Evolutionary conservation across 2,113 vertebrate genomes (phyloP).

Genomic region (Onychorhynchus coronatus): DNA sequence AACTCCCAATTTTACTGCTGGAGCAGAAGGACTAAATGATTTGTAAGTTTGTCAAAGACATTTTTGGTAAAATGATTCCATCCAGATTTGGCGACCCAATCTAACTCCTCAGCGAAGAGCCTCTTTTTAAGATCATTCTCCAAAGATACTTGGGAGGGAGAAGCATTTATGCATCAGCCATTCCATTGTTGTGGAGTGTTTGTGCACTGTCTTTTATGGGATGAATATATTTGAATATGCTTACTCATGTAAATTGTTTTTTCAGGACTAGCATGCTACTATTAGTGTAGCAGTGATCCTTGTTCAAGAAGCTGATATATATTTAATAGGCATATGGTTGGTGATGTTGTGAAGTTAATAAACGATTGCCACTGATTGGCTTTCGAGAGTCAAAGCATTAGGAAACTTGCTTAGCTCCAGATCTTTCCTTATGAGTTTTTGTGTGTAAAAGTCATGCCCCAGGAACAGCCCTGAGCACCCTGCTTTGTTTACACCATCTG

Average conservation of each 20-base stretch:
- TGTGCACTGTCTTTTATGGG: not conserved
- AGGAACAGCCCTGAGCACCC: not conserved
- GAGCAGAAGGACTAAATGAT: not conserved
- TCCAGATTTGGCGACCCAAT: not conserved
- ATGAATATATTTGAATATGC: not conserved
- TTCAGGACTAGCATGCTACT: not conserved
- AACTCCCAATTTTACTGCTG: not conserved
- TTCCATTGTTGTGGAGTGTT: not conserved
- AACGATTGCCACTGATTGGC: not conserved
- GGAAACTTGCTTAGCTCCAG: not conserved
- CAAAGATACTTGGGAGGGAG: not conserved
- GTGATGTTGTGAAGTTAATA: slow-evolving; percentile 29
- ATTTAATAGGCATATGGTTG: slow-evolving; percentile 12
- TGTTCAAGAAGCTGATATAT: not conserved
- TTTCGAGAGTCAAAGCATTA: slow-evolving; percentile 18
- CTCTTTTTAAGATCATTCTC: not conserved
- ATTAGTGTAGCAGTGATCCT: not conserved
- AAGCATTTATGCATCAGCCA: not conserved
- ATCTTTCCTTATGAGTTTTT: slow-evolving; percentile 29
- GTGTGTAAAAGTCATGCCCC: not conserved
- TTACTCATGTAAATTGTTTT: not conserved
- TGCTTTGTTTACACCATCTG: slow-evolving; percentile 26
- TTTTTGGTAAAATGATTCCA: not conserved
- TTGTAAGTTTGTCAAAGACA: not conserved
- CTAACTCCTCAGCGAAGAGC: not conserved